A percentile compares a stretch with the other conserved stretches of the same genome.
Evolutionary conservation across 1,140 invertebrate species (phyloP).

Genomic region (Rhagoletis pomonella): DNA sequence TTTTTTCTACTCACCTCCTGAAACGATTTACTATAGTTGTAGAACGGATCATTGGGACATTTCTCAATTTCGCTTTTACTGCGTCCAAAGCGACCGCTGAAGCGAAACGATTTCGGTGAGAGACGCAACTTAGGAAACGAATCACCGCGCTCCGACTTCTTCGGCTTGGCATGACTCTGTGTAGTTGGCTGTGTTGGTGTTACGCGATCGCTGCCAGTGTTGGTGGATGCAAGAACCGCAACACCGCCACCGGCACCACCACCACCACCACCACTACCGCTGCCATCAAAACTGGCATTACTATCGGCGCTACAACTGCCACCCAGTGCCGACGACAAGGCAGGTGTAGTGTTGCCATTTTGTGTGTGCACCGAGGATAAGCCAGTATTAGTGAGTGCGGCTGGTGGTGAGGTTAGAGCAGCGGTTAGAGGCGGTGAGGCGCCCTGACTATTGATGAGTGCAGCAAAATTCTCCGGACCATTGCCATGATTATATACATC

Average conservation of each 20-base stretch:
- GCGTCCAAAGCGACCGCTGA: constrained; percentile 71
- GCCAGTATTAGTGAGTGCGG: constrained; percentile 12
- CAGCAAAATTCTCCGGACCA: constrained; percentile 66
- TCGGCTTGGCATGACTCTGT: constrained; percentile 56
- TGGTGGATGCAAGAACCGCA: no score
- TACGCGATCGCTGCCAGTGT: background rate
- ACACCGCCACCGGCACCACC: background rate
- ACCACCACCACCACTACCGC: background rate
- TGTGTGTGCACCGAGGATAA: background rate
- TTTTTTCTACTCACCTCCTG: constrained; percentile 64
- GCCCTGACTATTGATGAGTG: constrained; percentile 63
- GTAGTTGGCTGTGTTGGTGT: background rate
- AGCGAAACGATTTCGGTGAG: constrained; percentile 71
- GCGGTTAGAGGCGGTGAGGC: constrained; percentile 62
- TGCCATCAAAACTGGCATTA: constrained; percentile 43
- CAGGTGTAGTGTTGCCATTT: constrained; percentile 23
- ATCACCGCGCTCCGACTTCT: constrained; percentile 71
- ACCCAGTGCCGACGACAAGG: constrained; percentile 14
- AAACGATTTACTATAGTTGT: constrained; percentile 72
- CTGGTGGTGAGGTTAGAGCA: constrained; percentile 60
- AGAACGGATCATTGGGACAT: constrained; percentile 69
- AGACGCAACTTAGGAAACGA: constrained; percentile 70
- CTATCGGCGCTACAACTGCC: constrained; percentile 41
- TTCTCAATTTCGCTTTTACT: constrained; percentile 72
- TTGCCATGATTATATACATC: constrained; percentile 66